These are phyloP conservation scores for Gonatopus flavifemur DNA, from an alignment of 1,140 invertebrate species.

Conservation along the genomic window DNA sequence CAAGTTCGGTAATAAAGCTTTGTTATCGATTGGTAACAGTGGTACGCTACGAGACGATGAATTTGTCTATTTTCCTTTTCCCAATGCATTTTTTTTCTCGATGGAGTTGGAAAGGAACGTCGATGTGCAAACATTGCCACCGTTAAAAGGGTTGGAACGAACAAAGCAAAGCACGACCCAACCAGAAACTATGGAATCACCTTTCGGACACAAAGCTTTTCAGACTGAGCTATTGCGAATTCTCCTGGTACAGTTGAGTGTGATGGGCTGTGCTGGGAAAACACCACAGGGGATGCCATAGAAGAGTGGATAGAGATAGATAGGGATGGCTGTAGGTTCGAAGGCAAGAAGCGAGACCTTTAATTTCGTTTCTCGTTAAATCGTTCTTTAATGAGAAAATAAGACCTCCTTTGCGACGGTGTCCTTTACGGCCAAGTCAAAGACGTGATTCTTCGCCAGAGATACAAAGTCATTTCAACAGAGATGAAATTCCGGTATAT, in stretches of 20 bases:
- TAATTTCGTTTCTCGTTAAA: constrained; percentile 38
- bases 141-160: constrained; percentile 10
- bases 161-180: constrained; percentile 24
- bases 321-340: background rate
- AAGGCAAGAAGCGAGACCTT: constrained; percentile 17
- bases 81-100: no score
- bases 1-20: no score
- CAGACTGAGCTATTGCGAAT: constrained; percentile 14
- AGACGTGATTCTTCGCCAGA: constrained; percentile 13
- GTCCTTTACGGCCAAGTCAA: constrained; percentile 4
- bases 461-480: no score
- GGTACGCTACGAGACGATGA: no score
- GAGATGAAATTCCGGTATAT: no score
- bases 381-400: constrained; percentile 28
- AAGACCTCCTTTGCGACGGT: constrained; percentile 10
- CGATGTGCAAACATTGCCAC: background rate
- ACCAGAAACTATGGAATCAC: constrained; percentile 30
- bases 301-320: constrained; percentile 15
- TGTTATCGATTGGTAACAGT: no score
- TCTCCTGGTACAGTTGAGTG: constrained; percentile 17
- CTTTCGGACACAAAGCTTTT: constrained; percentile 16
- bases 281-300: constrained; percentile 7
- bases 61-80: no score
- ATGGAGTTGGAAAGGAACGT: no score
- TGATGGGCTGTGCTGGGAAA: constrained; percentile 28